These are phyloP conservation scores for Toxotes jaculatrix DNA, from an alignment of 2,113 vertebrate species.

Conservation along the genomic window DNA sequence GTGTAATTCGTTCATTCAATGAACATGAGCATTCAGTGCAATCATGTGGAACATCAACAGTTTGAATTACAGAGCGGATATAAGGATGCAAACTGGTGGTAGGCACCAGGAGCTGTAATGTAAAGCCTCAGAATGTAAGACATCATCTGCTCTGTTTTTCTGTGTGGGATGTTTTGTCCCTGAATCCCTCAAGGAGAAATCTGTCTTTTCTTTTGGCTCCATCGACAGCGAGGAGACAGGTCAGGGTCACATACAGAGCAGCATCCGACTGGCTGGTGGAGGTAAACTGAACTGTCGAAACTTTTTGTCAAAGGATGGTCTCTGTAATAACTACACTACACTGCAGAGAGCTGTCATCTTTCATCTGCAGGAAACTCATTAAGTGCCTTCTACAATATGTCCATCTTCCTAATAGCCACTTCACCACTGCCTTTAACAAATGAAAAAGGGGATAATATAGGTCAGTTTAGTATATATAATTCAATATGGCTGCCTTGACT, in stretches of 20 bases:
- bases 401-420: background rate
- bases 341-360: conserved; percentile 7
- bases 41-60: conserved; percentile 27
- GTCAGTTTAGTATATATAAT: background rate
- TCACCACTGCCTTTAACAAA: background rate
- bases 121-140: conserved; percentile 7
- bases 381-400: background rate
- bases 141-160: conserved; percentile 4
- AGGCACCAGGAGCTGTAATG: conserved; percentile 22
- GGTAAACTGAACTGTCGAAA: conserved; percentile 1
- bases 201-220: conserved; percentile 30
- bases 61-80: conserved; percentile 37
- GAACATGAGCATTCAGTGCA: conserved; percentile 29
- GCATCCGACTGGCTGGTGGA: background rate
- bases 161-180: background rate
- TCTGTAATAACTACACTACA: background rate
- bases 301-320: conserved; percentile 1
- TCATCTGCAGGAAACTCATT: conserved; percentile 20
- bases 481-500: background rate
- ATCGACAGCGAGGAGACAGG: background rate
- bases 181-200: conserved; percentile 23
- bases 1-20: conserved; percentile 26
- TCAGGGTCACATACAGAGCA: conserved; percentile 8
- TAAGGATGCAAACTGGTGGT: conserved; percentile 22
- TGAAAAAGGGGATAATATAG: background rate